phyloP scores from a whole-genome alignment of 1,140 invertebrate species.

The Plutomurus gul region DNA sequence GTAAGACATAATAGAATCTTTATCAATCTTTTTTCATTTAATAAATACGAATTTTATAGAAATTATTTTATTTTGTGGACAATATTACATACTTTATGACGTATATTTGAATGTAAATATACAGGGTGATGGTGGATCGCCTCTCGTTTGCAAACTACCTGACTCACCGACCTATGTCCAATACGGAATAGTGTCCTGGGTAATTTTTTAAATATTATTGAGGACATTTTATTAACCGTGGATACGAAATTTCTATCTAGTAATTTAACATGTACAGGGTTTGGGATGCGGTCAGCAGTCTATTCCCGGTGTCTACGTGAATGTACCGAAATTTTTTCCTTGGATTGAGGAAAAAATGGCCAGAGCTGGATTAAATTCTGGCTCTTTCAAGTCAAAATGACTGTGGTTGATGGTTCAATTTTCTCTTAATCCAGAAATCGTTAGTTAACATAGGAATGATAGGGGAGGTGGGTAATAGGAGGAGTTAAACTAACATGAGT shows the following conservation, averaged over 20 bases:
- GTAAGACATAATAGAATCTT: too few relatives aligned
- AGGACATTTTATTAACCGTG: too few relatives aligned
- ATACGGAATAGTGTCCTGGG: constrained; percentile 72
- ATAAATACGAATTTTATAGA: too few relatives aligned
- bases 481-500: too few relatives aligned
- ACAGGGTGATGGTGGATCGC: constrained; percentile 58
- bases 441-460: too few relatives aligned
- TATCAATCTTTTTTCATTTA: too few relatives aligned
- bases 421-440: too few relatives aligned
- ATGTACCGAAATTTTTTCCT: constrained; percentile 66
- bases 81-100: constrained; percentile 54
- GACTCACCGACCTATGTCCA: constrained; percentile 64
- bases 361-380: constrained; percentile 41
- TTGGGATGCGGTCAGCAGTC: constrained; percentile 68
- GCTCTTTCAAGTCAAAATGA: neutral
- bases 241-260: too few relatives aligned
- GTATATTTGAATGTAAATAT: constrained; percentile 67
- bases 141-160: constrained; percentile 70
- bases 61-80: neutral
- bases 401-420: neutral
- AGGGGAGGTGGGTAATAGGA: too few relatives aligned
- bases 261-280: too few relatives aligned
- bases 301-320: constrained; percentile 78
- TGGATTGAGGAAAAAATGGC: constrained; percentile 72
- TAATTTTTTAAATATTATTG: too few relatives aligned